Evolutionary conservation across 2,797 vertebrate genomes (phyloP), one percentile per base, ranked within the genome.

Genomic region (Trachops cirrhosus): DNA sequence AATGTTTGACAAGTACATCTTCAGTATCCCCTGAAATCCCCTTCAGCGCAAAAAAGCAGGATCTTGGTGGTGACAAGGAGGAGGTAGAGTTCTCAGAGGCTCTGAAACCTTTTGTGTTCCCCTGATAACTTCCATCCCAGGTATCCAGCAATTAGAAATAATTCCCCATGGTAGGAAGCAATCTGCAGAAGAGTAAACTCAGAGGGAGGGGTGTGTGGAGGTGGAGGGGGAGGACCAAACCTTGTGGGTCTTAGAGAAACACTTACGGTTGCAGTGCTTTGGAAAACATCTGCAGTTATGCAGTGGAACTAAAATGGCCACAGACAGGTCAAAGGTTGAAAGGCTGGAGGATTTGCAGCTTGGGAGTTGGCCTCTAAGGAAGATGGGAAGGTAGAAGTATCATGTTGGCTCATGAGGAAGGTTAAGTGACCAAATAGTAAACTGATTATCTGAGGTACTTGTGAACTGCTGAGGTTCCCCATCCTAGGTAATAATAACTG

Each of bases 11-110:
- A 91, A 97, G 95, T 80, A 83, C 96, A 97, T 98, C 97, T 97
- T 98, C 95, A 97, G 88, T 77, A 54, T 96, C 78, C 97, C 96
- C 94, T 95, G 94, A 98, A 86, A 95, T 97, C 97, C 94, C 95
- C 98, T 79, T 98, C 98, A 98, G 88, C 91, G 88, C 85, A 95
- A 41, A 77, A 96, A 98, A 96, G 97, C 94, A 97, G 97, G 97
- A 90, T 96, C 97, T 97, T 92, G 57, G 82, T 32, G 71, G 95
- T 96, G 94, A 95, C 95, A 91, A 83, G 64, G 83, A 93, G 96
- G 82, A 98, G 95, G 96, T 32, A 89, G 98, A 97, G 94, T 97
- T 89, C 94, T 91, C 89, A 96, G 93, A 86, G 91, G 89, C 96
- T 95, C 94, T 92, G 82, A 96, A 84, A 10, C 0, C 77, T 48